Evolutionary conservation across 1,140 invertebrate genomes (phyloP).

Genomic region (Diploscapter pachys): DNA sequence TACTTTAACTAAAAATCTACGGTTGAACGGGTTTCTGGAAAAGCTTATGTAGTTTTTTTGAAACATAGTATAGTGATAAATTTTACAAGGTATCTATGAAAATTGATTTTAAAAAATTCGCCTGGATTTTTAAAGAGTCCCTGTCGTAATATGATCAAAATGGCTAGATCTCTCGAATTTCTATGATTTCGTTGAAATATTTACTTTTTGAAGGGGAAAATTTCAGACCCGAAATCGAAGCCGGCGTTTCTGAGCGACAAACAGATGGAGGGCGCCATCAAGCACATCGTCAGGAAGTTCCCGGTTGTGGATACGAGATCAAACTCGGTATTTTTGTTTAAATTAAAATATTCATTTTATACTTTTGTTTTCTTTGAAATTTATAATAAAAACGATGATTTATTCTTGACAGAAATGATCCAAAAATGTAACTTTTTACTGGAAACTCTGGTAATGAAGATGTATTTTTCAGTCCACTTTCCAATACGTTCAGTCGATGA

Average conservation of each 20-base stretch:
- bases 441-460: too few species aligned
- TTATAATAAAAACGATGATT: not conserved
- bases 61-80: not conserved
- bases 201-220: not conserved
- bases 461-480: constrained; percentile 62
- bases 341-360: too few species aligned
- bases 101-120: too few species aligned
- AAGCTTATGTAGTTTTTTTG: not conserved
- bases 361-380: constrained; percentile 12
- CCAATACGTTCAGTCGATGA: constrained; percentile 76
- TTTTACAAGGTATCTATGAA: too few species aligned
- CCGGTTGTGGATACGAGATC: constrained; percentile 89
- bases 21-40: not conserved
- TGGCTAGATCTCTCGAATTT: too few species aligned
- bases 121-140: too few species aligned
- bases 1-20: too few species aligned
- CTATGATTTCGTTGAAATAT: too few species aligned
- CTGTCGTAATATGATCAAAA: too few species aligned
- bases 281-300: constrained; percentile 87
- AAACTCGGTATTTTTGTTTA: constrained; percentile 56
- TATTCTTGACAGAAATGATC: not conserved
- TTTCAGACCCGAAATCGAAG: constrained; percentile 87
- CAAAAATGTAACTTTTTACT: too few species aligned
- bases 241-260: constrained; percentile 90
- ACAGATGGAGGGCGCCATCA: constrained; percentile 87